A percentile compares a stretch with the other conserved stretches of the same genome.
Evolutionary conservation across 2,113 vertebrate species (phyloP).

Genomic region (Pseudorhombus dupliciocellatus): DNA sequence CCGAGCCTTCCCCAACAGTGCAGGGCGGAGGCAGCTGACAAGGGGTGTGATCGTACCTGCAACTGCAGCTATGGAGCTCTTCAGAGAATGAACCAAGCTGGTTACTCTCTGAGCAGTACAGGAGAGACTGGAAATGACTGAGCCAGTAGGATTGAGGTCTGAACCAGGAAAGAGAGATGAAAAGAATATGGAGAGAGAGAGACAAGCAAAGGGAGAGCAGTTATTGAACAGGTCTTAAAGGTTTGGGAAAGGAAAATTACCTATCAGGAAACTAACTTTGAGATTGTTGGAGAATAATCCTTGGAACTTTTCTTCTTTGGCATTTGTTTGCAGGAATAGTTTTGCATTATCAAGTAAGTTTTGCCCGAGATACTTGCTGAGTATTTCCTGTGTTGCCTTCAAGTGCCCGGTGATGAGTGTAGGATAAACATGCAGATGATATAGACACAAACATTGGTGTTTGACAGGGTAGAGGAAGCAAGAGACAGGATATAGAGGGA

Average conservation of each 20-base stretch:
- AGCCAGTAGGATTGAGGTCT: slow-evolving; percentile 94
- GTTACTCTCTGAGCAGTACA: slow-evolving; percentile 96
- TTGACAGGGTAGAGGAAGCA: slow-evolving; percentile 2
- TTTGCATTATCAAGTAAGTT: not conserved
- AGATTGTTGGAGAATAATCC: not conserved
- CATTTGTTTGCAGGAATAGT: not conserved
- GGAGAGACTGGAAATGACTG: slow-evolving; percentile 91
- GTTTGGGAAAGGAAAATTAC: not conserved
- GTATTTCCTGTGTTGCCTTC: not conserved
- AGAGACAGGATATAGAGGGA: slow-evolving; percentile 11
- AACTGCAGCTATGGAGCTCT: slow-evolving; percentile 91
- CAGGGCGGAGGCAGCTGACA: slow-evolving; percentile 90
- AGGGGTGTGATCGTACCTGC: slow-evolving; percentile 87
- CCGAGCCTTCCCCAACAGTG: slow-evolving; percentile 84
- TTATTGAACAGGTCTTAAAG: slow-evolving; percentile 35
- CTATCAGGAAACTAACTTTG: not conserved
- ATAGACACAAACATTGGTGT: not conserved
- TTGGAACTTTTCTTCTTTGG: not conserved
- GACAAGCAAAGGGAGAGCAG: not conserved
- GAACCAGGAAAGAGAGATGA: slow-evolving; percentile 10
- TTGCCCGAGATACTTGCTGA: not conserved
- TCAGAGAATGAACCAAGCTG: slow-evolving; percentile 93
- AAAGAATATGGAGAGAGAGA: not conserved
- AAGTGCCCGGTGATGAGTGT: not conserved
- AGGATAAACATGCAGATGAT: slow-evolving; percentile 18